phyloP scores from a whole-genome alignment of 1,140 invertebrate species.

The Nautilus pompilius region DNA sequence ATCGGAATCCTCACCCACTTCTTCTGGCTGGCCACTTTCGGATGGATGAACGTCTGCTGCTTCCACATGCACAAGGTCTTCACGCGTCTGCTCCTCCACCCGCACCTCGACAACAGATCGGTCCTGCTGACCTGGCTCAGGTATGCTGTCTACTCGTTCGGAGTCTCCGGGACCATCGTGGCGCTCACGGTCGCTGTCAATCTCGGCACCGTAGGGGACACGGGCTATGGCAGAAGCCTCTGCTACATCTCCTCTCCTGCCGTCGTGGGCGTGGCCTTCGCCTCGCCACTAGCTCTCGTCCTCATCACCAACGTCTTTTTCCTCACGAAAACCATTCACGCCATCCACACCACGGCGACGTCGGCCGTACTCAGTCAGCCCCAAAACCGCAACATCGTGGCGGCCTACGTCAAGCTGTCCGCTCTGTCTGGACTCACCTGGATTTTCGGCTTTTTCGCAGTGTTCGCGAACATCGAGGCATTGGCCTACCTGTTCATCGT shows the following conservation, averaged over 20 bases:
- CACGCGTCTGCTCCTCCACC: too few species aligned
- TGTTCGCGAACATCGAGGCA: conserved; percentile 50
- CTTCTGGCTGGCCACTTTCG: conserved; percentile 86
- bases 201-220: not conserved
- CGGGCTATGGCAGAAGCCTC: conserved; percentile 12
- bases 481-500: conserved; percentile 60
- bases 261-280: conserved; percentile 11
- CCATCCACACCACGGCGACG: conserved; percentile 6
- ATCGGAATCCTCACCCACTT: conserved; percentile 81
- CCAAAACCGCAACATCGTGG: conserved; percentile 3
- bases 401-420: conserved; percentile 16
- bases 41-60: conserved; percentile 93
- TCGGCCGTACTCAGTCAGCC: not conserved
- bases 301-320: conserved; percentile 16
- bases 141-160: too few species aligned
- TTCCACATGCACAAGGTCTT: conserved; percentile 57
- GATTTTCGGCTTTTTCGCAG: conserved; percentile 59
- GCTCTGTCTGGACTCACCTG: conserved; percentile 61
- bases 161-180: too few species aligned
- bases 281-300: conserved; percentile 7
- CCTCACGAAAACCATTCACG: conserved; percentile 9
- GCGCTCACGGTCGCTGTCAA: too few species aligned
- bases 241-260: conserved; percentile 16
- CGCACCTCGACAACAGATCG: too few species aligned
- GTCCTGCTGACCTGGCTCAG: too few species aligned